Evolutionary conservation across 2,888 invertebrate species (phyloP).

Genomic region (Hypsopygia costalis): DNA sequence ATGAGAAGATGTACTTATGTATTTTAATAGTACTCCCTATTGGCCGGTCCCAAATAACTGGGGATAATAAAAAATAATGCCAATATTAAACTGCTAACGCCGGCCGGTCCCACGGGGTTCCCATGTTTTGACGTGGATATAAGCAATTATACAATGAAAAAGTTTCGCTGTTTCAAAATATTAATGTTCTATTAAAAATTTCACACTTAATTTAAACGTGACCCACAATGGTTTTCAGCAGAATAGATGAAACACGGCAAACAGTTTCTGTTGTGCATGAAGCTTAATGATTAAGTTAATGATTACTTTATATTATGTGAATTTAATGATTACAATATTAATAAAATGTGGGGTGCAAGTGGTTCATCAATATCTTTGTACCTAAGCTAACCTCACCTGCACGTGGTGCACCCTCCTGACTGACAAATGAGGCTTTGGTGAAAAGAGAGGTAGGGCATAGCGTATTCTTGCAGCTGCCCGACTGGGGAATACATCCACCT

Average conservation of each 20-base stretch:
- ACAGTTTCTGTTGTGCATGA: too few relatives aligned
- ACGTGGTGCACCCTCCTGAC: too few relatives aligned
- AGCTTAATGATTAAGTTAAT: too few relatives aligned
- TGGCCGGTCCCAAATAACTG: constrained; percentile 35
- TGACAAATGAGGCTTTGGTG: too few relatives aligned
- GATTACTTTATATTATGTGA: too few relatives aligned
- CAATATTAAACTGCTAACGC: constrained; percentile 47
- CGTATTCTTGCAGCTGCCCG: too few relatives aligned
- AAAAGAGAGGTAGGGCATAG: too few relatives aligned
- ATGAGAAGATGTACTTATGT: constrained; percentile 23
- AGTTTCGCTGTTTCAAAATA: constrained; percentile 2
- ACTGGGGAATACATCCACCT: too few relatives aligned
- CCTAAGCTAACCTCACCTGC: too few relatives aligned
- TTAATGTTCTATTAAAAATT: background rate
- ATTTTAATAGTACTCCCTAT: constrained; percentile 28
- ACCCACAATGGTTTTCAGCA: background rate
- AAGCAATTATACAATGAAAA: constrained; percentile 30
- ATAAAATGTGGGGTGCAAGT: too few relatives aligned
- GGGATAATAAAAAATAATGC: constrained; percentile 54
- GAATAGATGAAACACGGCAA: background rate
- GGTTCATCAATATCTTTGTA: too few relatives aligned
- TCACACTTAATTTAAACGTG: background rate
- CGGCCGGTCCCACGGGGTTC: constrained; percentile 35
- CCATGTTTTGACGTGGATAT: constrained; percentile 30
- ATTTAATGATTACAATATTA: too few relatives aligned